Evolutionary conservation across 2,113 vertebrate species (phyloP), one percentile per base, ranked within the genome.

Genomic region (Calcarius ornatus): DNA sequence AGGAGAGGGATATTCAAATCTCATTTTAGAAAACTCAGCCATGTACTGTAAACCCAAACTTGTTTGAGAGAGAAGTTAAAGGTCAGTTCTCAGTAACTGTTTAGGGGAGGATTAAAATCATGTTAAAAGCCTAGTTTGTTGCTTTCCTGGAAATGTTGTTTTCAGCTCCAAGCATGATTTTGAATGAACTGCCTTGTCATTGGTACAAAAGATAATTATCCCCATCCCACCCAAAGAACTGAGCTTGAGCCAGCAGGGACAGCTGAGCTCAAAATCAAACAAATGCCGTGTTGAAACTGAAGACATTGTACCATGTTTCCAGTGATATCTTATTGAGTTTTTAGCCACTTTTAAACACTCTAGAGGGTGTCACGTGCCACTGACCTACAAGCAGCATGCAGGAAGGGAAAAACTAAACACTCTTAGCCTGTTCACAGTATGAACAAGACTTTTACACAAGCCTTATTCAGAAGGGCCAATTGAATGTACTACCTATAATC

Each of bases 131-230:
- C 54, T 86, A 63, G 12, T 93, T 92, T 97, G 40, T 60, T 89
- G 54, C 90, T 94, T 77, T 95, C 22, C 6, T 76, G 43, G 30
- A 95, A 97, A 96, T 28, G 30, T 16, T 80, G 81, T 86, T 91
- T 75, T 40, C 83, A 37, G 20, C 43, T 96, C 77, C 59, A 84
- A 90, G 82, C 86, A 84, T 47, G 25, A 64, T 95, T 97, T 92
- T 90, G 88, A 96, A 95, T 87, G 53, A 48, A 93, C 71, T 79
- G 31, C 18, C 82, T 81, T 92, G 60, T 92, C 28, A 71, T 73
- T 89, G 88, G 63, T 92, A 95, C 61, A 91, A 48, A 93, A 95
- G 89, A 90, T 53, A 91, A 96, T 96, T 96, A 92, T 88, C 81
- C 84, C 77, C 59, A 28, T 75, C 79, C 65, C 53, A 95, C 75